Percentiles rank a stretch among this genome's conserved stretches.
Conservation (phyloP, 1,140 invertebrate genomes). For the Dryas iulia region DNA sequence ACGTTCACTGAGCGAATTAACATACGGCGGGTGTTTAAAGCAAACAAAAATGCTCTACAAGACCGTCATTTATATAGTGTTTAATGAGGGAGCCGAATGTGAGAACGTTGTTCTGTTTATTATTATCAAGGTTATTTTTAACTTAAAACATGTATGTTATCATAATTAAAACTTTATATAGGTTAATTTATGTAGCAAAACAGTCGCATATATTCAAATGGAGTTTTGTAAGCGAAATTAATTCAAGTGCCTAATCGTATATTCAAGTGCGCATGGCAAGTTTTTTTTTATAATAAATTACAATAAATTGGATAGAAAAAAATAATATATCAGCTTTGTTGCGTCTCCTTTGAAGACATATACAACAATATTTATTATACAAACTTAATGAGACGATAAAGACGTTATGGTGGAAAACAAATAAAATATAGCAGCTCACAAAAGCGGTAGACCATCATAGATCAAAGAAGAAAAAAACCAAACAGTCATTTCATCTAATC, state of each 20-base stretch:
- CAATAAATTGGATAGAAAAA: too few relatives aligned
- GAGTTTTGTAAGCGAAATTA: not conserved
- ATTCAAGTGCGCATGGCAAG: not conserved
- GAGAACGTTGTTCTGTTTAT: not conserved
- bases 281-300: too few relatives aligned
- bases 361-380: not conserved
- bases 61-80: conserved; percentile 19
- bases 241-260: not conserved
- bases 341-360: not conserved
- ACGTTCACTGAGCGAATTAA: conserved; percentile 66
- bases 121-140: not conserved
- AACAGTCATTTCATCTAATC: conserved; percentile 35
- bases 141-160: not conserved
- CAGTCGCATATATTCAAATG: not conserved
- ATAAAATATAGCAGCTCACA: conserved; percentile 12
- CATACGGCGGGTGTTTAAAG: conserved; percentile 44
- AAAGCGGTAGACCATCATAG: conserved; percentile 18
- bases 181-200: not conserved
- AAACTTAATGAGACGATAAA: not conserved
- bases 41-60: conserved; percentile 51
- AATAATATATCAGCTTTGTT: too few relatives aligned
- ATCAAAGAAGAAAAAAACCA: conserved; percentile 46
- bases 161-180: not conserved
- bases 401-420: conserved; percentile 19
- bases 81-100: conserved; percentile 14